Base-by-base conservation (phyloP, 2,797 vertebrate genomes). In the Pangasius sanitwongsei region DNA sequence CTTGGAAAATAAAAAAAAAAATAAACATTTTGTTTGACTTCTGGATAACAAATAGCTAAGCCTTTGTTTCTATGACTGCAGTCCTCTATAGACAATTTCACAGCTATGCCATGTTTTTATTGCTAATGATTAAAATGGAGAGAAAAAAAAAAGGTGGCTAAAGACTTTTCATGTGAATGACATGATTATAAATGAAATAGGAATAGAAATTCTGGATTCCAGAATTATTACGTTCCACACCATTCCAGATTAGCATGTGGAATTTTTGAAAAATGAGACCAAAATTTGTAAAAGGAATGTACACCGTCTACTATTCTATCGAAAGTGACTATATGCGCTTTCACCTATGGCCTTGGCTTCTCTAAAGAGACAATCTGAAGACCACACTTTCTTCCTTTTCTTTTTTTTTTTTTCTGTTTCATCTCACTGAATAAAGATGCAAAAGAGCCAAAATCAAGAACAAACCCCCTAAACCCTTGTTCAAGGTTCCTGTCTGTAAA, bases 391-490 rank as follows among this genome's bases (percentile, higher is more conserved):
- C 3, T 70, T 85, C 8, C 16, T 67, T 55, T 83, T n/a, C 28
- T 74, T 15, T 20, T 20, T 34, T 9, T 65, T 83, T 44, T 37
- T 1, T 0, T 37, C 2, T 2, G 4, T 84, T 72, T 70, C 4
- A 70, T 80, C n/a, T 80, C 18, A 89, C 11, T 77, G 20, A 81
- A 59, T 67, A 61, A 61, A 86, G 55, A 74, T 72, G 53, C 61
- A 81, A 81, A 89, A 67, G 28, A 50, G 53, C n/a, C 72, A 57
- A 34, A 85, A 89, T 82, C 75, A 65, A 83, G 85, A 83, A 89
- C 67, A 89, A 72, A 13, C 37, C 55, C 44, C 53, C 53, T 37
- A 48, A 78, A 48, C 25, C 74, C 44, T 57, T 20, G 41, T 88
- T 77, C 11, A 88, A 85, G 59, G 31, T 80, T 84, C 44, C 82